A percentile compares a stretch with the other conserved stretches of the same genome.
phyloP scores from a whole-genome alignment of 2,888 invertebrate species.

The Agrotis ipsilon region DNA sequence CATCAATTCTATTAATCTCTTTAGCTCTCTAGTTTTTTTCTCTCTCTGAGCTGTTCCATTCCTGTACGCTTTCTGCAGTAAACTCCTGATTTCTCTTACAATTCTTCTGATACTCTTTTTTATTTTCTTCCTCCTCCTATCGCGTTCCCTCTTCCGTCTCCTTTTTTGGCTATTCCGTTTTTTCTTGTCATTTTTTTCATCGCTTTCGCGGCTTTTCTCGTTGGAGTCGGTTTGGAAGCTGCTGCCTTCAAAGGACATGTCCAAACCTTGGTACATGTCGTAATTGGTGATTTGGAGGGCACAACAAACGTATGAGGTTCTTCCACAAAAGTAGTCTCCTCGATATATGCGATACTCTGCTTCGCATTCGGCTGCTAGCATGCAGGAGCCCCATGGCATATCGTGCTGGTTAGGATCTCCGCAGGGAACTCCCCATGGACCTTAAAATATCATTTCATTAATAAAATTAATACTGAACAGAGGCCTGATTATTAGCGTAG shows the following conservation, averaged over 20 bases:
- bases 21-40: constrained; percentile 80
- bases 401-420: constrained; percentile 86
- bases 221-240: constrained; percentile 77
- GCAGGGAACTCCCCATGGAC: constrained; percentile 86
- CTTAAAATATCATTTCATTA: constrained; percentile 66
- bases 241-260: constrained; percentile 79
- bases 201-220: constrained; percentile 67
- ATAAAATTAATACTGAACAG: no score
- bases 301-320: constrained; percentile 82
- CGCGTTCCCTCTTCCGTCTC: constrained; percentile 55
- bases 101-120: constrained; percentile 78
- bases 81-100: constrained; percentile 76
- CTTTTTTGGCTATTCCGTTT: constrained; percentile 5
- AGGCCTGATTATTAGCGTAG: neutral
- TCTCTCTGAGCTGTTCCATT: constrained; percentile 78
- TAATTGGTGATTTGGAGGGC: constrained; percentile 78
- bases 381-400: constrained; percentile 85
- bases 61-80: constrained; percentile 76
- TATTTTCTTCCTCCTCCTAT: constrained; percentile 76
- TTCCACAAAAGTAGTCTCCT: constrained; percentile 84
- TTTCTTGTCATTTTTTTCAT: constrained; percentile 53
- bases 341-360: constrained; percentile 83
- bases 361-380: constrained; percentile 81
- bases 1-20: constrained; percentile 79
- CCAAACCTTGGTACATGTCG: constrained; percentile 84